Evolutionary conservation across 2,888 invertebrate genomes (phyloP).

Genomic region (Saturnia japonica): DNA sequence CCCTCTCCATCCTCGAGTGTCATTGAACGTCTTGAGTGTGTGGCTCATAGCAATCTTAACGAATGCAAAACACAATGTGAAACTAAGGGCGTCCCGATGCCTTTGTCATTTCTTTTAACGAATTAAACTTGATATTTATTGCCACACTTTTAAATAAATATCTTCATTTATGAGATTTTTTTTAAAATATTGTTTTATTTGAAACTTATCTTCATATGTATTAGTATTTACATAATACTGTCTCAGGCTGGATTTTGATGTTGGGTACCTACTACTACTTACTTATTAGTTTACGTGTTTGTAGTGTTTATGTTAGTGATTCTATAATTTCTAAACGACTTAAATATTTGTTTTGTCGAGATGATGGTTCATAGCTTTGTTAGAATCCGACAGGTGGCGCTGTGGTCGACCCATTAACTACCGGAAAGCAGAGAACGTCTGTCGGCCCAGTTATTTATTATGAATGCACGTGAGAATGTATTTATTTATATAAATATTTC

Average conservation of each 20-base stretch:
- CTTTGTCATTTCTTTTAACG: constrained; percentile 20
- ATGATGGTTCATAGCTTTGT: no score
- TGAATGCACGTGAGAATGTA: no score
- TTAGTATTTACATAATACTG: neutral
- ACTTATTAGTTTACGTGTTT: neutral
- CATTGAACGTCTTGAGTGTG: constrained; percentile 68
- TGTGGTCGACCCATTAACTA: no score
- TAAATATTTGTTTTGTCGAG: no score
- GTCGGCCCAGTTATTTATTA: no score
- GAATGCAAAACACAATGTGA: constrained; percentile 59
- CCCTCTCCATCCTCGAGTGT: constrained; percentile 49
- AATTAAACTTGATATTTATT: constrained; percentile 19
- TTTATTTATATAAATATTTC: no score
- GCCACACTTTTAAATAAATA: constrained; percentile 14
- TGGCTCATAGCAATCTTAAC: constrained; percentile 54
- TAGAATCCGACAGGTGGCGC: no score
- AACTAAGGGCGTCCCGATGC: constrained; percentile 44
- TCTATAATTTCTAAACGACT: no score
- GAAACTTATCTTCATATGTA: neutral
- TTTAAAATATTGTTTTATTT: neutral
- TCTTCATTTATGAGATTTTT: constrained; percentile 8
- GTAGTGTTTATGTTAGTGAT: neutral
- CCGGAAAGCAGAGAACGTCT: no score
- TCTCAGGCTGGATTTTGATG: neutral
- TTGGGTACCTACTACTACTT: no score